Conservation (phyloP, 2,113 vertebrate species). For the Gymnorhina tibicen region DNA sequence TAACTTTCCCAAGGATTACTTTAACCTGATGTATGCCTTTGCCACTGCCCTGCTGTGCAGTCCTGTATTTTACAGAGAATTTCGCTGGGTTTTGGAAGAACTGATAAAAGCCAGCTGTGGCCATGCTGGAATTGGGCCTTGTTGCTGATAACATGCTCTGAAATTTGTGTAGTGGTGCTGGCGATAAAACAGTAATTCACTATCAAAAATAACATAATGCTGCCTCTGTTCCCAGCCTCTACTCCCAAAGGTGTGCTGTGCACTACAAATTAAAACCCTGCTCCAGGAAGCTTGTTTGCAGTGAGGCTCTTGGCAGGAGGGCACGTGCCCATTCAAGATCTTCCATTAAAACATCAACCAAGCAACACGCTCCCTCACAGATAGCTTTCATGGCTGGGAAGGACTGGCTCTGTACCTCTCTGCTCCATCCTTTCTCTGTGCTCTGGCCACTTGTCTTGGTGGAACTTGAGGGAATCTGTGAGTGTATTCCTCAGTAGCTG, state of each 20-base stretch:
- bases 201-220: neutral
- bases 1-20: neutral
- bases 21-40: neutral
- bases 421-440: neutral
- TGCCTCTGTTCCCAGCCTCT: neutral
- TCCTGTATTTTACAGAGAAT: neutral
- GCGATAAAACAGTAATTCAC: neutral
- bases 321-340: accelerated
- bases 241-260: neutral
- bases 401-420: neutral
- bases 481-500: neutral
- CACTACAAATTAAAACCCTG: neutral
- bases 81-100: neutral
- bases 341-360: neutral
- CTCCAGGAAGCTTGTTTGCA: neutral
- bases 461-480: neutral
- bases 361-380: neutral
- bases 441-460: neutral
- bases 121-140: neutral
- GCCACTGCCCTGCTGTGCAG: neutral
- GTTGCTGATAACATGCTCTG: neutral
- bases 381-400: neutral
- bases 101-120: neutral
- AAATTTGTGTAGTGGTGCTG: neutral
- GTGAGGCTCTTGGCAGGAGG: neutral